These are phyloP conservation scores for Trilocha varians DNA, from an alignment of 2,888 invertebrate species.

Conservation along the genomic window DNA sequence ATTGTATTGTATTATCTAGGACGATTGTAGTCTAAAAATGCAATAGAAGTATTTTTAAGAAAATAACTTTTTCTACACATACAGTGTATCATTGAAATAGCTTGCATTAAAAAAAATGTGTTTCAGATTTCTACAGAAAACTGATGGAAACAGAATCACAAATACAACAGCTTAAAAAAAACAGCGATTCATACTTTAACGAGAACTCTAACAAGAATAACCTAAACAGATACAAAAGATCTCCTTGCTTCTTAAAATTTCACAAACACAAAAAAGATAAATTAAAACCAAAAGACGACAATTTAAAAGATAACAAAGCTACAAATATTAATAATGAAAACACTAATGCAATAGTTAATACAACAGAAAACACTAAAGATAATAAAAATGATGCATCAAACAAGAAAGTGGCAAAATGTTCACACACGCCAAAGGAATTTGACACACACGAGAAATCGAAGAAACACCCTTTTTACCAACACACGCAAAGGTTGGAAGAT, in stretches of 20 bases:
- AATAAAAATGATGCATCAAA: constrained; percentile 4
- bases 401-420: constrained; percentile 37
- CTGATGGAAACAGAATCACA: constrained; percentile 46
- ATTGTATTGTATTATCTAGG: no score
- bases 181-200: constrained; percentile 2
- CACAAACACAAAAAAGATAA: constrained; percentile 1
- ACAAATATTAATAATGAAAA: background rate
- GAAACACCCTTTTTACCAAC: constrained; percentile 48
- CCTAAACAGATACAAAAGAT: constrained; percentile 10
- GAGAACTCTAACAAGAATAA: constrained; percentile 3
- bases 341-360: background rate
- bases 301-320: background rate
- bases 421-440: constrained; percentile 32
- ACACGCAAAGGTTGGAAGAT: constrained; percentile 41
- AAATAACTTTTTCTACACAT: no score
- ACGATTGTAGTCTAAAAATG: no score
- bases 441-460: constrained; percentile 37
- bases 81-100: no score
- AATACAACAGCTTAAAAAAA: constrained; percentile 40
- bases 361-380: constrained; percentile 8
- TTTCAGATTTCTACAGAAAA: constrained; percentile 53
- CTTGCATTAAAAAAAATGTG: background rate
- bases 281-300: constrained; percentile 4
- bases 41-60: no score
- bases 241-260: background rate